Evolutionary conservation across 1,140 invertebrate species (phyloP).

Genomic region (Aphelenchoides avenae): DNA sequence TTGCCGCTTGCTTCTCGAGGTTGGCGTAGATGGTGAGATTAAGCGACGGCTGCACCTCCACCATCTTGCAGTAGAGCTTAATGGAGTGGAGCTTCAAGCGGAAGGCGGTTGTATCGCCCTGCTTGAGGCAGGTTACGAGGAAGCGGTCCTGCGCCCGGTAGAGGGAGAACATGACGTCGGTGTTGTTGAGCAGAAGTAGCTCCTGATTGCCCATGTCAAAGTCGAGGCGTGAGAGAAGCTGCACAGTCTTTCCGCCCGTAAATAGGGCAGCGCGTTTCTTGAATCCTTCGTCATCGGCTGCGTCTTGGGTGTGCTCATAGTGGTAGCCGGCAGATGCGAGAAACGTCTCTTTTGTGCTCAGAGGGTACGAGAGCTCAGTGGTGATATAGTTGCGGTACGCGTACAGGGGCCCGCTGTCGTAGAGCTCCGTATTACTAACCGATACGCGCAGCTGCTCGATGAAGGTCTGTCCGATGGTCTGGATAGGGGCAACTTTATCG

Average conservation of each 20-base stretch:
- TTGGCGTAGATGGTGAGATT: too few species aligned
- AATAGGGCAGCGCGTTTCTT: background rate
- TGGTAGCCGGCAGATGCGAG: slow-evolving; percentile 7
- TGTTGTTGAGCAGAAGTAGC: too few species aligned
- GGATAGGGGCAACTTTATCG: slow-evolving; percentile 12
- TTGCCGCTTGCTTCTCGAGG: too few species aligned
- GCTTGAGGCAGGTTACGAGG: too few species aligned
- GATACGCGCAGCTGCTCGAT: slow-evolving; percentile 19
- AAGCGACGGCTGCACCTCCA: too few species aligned
- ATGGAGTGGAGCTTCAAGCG: background rate
- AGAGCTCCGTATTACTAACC: slow-evolving; percentile 13
- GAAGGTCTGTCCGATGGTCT: slow-evolving; percentile 22
- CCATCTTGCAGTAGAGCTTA: slow-evolving; percentile 12
- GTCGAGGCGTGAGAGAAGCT: slow-evolving; percentile 5
- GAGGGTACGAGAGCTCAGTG: slow-evolving; percentile 8
- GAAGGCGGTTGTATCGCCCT: too few species aligned
- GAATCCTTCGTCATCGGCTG: slow-evolving; percentile 2
- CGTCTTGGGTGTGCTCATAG: background rate
- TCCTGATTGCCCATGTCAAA: too few species aligned
- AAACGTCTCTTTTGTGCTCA: slow-evolving; percentile 7
- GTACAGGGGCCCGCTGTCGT: slow-evolving; percentile 22
- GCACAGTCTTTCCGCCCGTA: background rate
- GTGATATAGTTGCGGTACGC: too few species aligned
- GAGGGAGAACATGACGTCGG: slow-evolving; percentile 1
- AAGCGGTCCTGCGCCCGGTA: background rate